phyloP scores from a whole-genome alignment of 2,797 vertebrate species.

The Tauraco hartlaubi region DNA sequence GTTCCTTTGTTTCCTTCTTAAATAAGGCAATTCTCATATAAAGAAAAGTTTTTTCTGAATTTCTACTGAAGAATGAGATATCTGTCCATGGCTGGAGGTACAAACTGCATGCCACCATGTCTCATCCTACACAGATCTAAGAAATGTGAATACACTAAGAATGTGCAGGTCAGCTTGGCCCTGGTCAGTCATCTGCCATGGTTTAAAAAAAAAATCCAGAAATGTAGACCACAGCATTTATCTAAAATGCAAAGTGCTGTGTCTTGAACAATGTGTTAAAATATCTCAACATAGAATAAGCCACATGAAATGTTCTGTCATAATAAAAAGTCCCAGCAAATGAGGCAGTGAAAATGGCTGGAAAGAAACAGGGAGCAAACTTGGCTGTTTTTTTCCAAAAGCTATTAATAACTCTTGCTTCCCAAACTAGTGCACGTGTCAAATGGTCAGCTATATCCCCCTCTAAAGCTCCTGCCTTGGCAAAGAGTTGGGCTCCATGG shows the following conservation, averaged over 20 bases:
- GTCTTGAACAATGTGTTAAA: not conserved
- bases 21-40: not conserved
- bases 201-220: not conserved
- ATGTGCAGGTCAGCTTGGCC: not conserved
- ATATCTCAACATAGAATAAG: not conserved
- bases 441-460: not conserved
- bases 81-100: not conserved
- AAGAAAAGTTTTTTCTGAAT: not conserved
- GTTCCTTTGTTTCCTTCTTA: too few species aligned
- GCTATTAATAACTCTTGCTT: not conserved
- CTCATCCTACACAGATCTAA: not conserved
- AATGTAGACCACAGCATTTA: not conserved
- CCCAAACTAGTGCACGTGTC: not conserved
- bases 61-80: not conserved
- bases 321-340: not conserved
- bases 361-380: not conserved
- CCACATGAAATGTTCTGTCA: not conserved
- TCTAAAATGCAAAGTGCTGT: not conserved
- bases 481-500: not conserved
- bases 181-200: not conserved
- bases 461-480: not conserved
- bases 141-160: not conserved
- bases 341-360: not conserved
- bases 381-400: not conserved
- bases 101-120: not conserved